Evolutionary conservation across 2,797 vertebrate species (phyloP), one percentile per base, ranked within the genome.

Genomic region (Myotis vivesi): DNA sequence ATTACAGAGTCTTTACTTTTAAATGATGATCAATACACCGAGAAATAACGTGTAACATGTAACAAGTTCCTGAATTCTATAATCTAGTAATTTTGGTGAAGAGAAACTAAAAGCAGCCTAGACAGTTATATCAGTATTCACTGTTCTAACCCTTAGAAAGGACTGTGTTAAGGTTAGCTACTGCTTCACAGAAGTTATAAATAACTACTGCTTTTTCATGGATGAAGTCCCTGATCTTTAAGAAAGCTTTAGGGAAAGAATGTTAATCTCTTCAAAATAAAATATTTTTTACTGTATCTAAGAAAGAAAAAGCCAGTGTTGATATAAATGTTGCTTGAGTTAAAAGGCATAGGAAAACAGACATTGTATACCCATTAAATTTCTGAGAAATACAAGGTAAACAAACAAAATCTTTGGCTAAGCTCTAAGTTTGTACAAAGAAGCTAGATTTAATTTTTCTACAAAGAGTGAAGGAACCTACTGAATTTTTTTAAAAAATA

Each of bases 1-100:
- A 76, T 75, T 23, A 20, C 23, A 59, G 12, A 69, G 19, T 59
- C 94, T 98, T 97, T 97, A 98, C 90, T 98, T 97, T 91, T 92
- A 96, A 95, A 77, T 87, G 87, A 89, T 62, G 71, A 92, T 73
- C 1, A 33, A 1, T 59, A 19, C 36, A 62, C n/a, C 6, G 66
- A 92, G 41, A 64, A 77, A 72, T 51, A 97, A 95, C 91, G 19
- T 94, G 59, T 62, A 95, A 72, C 72, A n/a, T 51, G n/a, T 53
- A 76, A 53, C 41, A 88, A 91, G 95, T 95, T 96, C 90, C 91
- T 95, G 76, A 94, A 94, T 91, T 96, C 83, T 17, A 93, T 46
- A 71, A 95, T 51, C 69, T 81, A 93, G 68, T 81, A 68, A 44
- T 92, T 89, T 57, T 95, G 62, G 97, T 64, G 62, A 94, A 97